Evolutionary conservation across 2,797 vertebrate species (phyloP), one percentile per base, ranked within the genome.

Genomic region (Loriculus beryllinus): DNA sequence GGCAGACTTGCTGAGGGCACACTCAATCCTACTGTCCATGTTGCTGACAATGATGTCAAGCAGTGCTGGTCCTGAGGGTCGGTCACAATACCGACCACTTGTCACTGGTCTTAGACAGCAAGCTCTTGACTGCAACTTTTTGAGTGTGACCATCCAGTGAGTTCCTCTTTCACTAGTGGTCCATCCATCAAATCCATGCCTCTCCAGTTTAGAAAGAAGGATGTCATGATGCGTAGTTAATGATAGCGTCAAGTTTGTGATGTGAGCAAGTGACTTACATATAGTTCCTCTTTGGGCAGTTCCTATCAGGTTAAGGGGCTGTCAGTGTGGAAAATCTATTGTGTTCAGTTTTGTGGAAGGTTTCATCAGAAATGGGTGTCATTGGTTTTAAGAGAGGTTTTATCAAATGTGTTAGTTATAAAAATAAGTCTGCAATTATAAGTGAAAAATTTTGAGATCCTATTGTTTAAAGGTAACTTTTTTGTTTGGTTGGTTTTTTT

Each of bases 211-310:
- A 57, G 54, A 57, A 57, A 57, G 14, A 57, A 57, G 54, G 33
- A 16, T 57, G n/a, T 10, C 56, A 25, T 35, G 56, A 35, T 57
- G 10, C 57, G n/a, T 1, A 2, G 14, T 62, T 88, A 42, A 39
- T 52, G 47, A 26, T 12, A 52, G 20, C 1, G 0, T 47, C 60
- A n/a, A 72, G 17, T 57, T 52, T 33, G 13, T 1, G 0, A 28
- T 43, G 23, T 35, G 23, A 65, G 33, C 15, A 47, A 57, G 45
- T 18, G 25, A 3, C 35, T 63, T 81, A 48, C 23, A 2, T 51
- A 12, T 31, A 54, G 12, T 10, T 69, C 22, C 8, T 78, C 67
- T 59, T 28, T n/a, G 33, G 49, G 31, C 18, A 8, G 28, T 51
- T 59, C 35, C 11, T 52, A 76, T 10, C 4, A 3, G 19, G 13